phyloP scores from a whole-genome alignment of 2,113 vertebrate genomes.

The Tachysurus fulvidraco region DNA sequence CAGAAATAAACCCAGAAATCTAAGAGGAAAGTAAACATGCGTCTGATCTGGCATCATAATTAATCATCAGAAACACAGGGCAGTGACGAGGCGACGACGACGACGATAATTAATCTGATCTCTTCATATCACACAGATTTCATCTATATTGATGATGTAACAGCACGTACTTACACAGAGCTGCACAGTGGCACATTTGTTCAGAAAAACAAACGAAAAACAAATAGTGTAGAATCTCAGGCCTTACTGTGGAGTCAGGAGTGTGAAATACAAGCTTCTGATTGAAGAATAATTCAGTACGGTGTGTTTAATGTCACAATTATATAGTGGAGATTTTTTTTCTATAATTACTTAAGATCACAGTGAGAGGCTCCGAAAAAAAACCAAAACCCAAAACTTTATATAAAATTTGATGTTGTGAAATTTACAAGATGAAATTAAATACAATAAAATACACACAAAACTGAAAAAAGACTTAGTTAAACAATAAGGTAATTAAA shows the following conservation, averaged over 20 bases:
- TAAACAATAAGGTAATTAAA: neutral
- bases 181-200: slow-evolving; percentile 19
- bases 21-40: neutral
- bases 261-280: neutral
- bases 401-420: neutral
- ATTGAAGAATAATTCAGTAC: neutral
- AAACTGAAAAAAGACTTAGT: neutral
- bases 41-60: slow-evolving; percentile 22
- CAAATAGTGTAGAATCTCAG: neutral
- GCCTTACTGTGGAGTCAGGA: neutral
- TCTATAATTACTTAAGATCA: neutral
- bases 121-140: neutral
- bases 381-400: too few species aligned
- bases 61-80: slow-evolving; percentile 5
- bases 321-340: neutral
- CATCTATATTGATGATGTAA: slow-evolving; percentile 4
- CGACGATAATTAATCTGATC: neutral
- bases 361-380: neutral
- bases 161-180: neutral
- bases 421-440: neutral
- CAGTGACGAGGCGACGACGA: slow-evolving; percentile 11
- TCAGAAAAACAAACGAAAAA: neutral
- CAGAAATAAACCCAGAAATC: neutral
- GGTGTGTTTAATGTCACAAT: neutral
- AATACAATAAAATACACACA: neutral